Conservation (phyloP, 2,888 invertebrate species). For the Sinodicranocentrus sp. region DNA sequence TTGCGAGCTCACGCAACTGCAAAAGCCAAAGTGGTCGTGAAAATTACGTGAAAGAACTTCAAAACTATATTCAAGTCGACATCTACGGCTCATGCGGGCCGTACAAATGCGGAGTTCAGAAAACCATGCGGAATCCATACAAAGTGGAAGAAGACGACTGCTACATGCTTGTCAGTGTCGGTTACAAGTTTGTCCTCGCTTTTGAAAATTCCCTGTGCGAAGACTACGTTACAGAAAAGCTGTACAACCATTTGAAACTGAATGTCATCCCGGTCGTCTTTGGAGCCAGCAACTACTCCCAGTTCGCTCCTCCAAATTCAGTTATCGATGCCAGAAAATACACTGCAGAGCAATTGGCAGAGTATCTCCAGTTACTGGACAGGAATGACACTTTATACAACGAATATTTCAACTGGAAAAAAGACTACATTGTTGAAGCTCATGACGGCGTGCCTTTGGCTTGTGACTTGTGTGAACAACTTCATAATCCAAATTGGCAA, state of each 20-base stretch:
- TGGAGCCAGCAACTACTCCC: slow-evolving; percentile 75
- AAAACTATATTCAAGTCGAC: slow-evolving; percentile 77
- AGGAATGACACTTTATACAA: slow-evolving; percentile 75
- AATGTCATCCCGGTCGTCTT: slow-evolving; percentile 76
- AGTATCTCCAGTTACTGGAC: slow-evolving; percentile 74
- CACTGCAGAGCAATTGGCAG: slow-evolving; percentile 75
- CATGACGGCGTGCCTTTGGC: slow-evolving; percentile 74
- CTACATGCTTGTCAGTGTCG: slow-evolving; percentile 78
- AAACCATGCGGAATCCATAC: slow-evolving; percentile 76
- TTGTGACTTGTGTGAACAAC: slow-evolving; percentile 75
- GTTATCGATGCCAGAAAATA: slow-evolving; percentile 72
- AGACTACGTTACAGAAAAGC: slow-evolving; percentile 86
- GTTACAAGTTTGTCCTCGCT: slow-evolving; percentile 85
- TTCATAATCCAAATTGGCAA: slow-evolving; percentile 72
- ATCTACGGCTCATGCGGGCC: slow-evolving; percentile 78
- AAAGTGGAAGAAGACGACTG: slow-evolving; percentile 81
- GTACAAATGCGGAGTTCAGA: slow-evolving; percentile 77
- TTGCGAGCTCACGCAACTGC: slow-evolving; percentile 71
- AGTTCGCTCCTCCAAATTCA: slow-evolving; percentile 73
- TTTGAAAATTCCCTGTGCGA: slow-evolving; percentile 86
- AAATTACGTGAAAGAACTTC: slow-evolving; percentile 77
- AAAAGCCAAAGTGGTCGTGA: slow-evolving; percentile 77
- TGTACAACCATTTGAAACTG: slow-evolving; percentile 77
- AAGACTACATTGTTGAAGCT: slow-evolving; percentile 65
- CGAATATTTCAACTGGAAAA: slow-evolving; percentile 76